Evolutionary conservation across 92 coral and sea anemone genomes (phyloP).

Genomic region (Micromussa lordhowensis): DNA sequence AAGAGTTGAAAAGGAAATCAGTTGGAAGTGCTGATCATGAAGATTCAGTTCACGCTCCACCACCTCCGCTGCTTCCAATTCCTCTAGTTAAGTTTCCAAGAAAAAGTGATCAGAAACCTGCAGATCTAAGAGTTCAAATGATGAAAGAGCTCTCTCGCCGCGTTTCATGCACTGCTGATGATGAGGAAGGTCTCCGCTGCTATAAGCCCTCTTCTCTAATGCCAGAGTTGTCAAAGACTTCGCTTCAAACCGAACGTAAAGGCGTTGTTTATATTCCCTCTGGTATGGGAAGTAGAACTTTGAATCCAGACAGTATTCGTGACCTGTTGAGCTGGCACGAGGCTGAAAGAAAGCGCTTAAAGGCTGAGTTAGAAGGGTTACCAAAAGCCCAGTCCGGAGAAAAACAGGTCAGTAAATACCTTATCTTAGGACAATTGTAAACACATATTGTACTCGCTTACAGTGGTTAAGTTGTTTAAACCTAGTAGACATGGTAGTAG

Average conservation of each 20-base stretch:
- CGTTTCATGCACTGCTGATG: slow-evolving; percentile 9
- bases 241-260: slow-evolving; percentile 4
- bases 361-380: slow-evolving; percentile 32
- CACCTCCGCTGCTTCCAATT: slow-evolving; percentile 10
- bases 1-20: slow-evolving; percentile 49
- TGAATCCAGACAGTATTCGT: slow-evolving; percentile 24
- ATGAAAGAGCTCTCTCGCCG: slow-evolving; percentile 50
- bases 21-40: not conserved
- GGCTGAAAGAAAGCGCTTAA: slow-evolving; percentile 37
- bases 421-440: too few relatives aligned
- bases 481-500: not conserved
- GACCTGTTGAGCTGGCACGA: slow-evolving; percentile 49
- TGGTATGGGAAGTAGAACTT: not conserved
- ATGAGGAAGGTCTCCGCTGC: slow-evolving; percentile 17
- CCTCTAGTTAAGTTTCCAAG: slow-evolving; percentile 54
- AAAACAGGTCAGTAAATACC: slow-evolving; percentile 7
- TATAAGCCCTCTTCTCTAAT: slow-evolving; percentile 36
- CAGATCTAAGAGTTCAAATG: slow-evolving; percentile 52
- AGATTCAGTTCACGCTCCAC: not conserved
- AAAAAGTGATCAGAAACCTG: slow-evolving; percentile 34
- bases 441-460: not conserved
- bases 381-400: slow-evolving; percentile 33
- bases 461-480: too few relatives aligned
- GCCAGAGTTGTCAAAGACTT: slow-evolving; percentile 3
- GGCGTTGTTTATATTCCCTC: not conserved